Conservation (phyloP, 2,888 invertebrate species). For the Cenopis cana region DNA sequence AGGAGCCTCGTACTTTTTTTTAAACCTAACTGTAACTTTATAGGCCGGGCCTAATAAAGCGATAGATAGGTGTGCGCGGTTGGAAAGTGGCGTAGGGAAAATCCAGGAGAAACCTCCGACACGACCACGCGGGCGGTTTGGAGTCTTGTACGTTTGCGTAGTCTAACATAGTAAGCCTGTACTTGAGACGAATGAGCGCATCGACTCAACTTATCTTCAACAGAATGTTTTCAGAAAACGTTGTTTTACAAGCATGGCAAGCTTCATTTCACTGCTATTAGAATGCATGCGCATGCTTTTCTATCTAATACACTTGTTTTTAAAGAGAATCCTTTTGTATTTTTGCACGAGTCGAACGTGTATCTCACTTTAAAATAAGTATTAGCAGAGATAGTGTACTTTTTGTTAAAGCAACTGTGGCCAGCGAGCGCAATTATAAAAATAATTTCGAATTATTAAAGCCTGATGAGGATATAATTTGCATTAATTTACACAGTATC, state of each 20-base stretch:
- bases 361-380: constrained; percentile 9
- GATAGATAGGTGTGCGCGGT: too few relatives aligned
- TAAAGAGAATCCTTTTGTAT: constrained; percentile 27
- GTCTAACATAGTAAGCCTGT: background rate
- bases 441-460: background rate
- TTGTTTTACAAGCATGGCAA: constrained; percentile 30
- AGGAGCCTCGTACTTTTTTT: too few relatives aligned
- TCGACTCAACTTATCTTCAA: constrained; percentile 29
- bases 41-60: too few relatives aligned
- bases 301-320: constrained; percentile 28
- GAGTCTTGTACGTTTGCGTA: background rate
- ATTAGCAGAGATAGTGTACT: constrained; percentile 6
- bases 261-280: constrained; percentile 29
- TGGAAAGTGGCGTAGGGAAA: too few relatives aligned
- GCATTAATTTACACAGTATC: background rate
- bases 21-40: too few relatives aligned
- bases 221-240: constrained; percentile 28
- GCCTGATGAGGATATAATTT: background rate
- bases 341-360: constrained; percentile 26
- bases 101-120: too few relatives aligned
- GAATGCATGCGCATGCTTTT: constrained; percentile 31
- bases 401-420: background rate
- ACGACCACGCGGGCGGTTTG: too few relatives aligned
- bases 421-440: background rate
- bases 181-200: constrained; percentile 25